A percentile compares a stretch with the other conserved stretches of the same genome.
phyloP scores from a whole-genome alignment of 2,797 vertebrate genomes.

The Delichon dasypus region DNA sequence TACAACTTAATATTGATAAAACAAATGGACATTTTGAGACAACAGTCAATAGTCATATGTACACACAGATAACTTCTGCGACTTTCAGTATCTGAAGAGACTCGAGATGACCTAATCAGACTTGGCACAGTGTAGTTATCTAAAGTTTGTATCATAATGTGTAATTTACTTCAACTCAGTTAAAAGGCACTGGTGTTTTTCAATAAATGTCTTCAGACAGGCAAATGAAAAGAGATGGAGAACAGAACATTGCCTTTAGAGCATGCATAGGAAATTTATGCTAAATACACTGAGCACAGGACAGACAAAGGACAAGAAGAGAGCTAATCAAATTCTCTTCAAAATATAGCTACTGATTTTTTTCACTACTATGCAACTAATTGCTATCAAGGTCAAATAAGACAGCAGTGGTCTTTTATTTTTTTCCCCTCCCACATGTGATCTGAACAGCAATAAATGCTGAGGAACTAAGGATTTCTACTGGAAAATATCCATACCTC shows the following conservation, averaged over 20 bases:
- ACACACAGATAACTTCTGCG: background rate
- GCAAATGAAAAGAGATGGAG: conserved; percentile 1
- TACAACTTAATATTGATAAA: background rate
- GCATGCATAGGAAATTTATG: background rate
- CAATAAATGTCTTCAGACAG: background rate
- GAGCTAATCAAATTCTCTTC: background rate
- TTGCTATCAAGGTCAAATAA: background rate
- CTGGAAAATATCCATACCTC: background rate
- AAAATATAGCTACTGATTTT: background rate
- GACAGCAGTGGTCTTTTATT: background rate
- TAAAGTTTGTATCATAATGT: background rate
- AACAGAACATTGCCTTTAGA: background rate
- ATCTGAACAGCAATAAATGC: background rate
- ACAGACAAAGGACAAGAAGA: background rate
- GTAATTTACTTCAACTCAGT: background rate
- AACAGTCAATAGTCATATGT: background rate
- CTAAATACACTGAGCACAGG: background rate
- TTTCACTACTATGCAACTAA: background rate
- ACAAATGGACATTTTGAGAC: background rate
- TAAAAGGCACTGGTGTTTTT: conserved; percentile 7
- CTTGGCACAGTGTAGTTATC: background rate
- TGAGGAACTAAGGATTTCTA: background rate
- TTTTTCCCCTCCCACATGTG: background rate
- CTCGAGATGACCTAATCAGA: background rate
- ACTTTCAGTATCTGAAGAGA: background rate